Conservation (phyloP, 2,113 vertebrate species). For the Symphodus melops region DNA sequence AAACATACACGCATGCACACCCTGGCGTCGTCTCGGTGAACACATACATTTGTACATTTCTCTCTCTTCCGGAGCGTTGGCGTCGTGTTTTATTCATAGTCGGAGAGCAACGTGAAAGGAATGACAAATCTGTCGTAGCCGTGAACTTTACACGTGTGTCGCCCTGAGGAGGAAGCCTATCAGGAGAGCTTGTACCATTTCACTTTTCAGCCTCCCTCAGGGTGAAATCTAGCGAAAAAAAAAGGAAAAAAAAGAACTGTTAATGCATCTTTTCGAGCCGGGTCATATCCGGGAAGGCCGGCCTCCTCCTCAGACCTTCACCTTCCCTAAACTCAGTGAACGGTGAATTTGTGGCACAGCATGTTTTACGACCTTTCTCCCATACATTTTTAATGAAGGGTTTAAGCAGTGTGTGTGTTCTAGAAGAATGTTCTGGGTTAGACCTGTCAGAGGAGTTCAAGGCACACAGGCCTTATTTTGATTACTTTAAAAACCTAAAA, state of each 20-base stretch:
- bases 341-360: conserved; percentile 40
- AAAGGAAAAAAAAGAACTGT: background rate
- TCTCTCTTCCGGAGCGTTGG: background rate
- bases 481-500: background rate
- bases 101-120: conserved; percentile 30
- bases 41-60: conserved; percentile 8
- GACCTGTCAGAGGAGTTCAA: background rate
- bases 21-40: background rate
- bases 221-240: background rate
- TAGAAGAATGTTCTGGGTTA: conserved; percentile 22
- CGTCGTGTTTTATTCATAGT: conserved; percentile 55
- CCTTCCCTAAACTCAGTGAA: conserved; percentile 39
- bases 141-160: conserved; percentile 38
- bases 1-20: background rate
- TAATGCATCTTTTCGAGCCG: conserved; percentile 4
- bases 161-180: background rate
- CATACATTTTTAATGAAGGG: conserved; percentile 56
- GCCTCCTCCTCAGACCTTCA: conserved; percentile 26
- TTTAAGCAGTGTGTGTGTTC: conserved; percentile 33
- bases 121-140: conserved; percentile 17
- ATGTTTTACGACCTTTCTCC: conserved; percentile 46
- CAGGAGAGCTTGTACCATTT: conserved; percentile 8
- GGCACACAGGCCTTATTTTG: background rate
- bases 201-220: conserved; percentile 7
- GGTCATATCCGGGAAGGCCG: conserved; percentile 24